A percentile compares a stretch with the other conserved stretches of the same genome.
Conservation (phyloP, 2,797 vertebrate genomes). For the Hippocampus kuda region DNA sequence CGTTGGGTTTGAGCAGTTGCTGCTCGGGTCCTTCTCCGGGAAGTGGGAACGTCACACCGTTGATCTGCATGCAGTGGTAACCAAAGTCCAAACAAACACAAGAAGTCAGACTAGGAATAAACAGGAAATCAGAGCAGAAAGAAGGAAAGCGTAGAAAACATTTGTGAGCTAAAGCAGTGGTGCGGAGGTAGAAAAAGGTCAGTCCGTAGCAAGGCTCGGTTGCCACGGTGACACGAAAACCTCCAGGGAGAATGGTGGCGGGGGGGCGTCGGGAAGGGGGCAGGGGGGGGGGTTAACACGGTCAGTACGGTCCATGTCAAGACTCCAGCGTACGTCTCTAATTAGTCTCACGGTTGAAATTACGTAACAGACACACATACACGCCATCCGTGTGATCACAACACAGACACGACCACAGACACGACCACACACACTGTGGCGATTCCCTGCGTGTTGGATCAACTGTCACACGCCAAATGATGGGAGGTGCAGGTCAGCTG, state of each 20-base stretch:
- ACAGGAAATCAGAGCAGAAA: not conserved
- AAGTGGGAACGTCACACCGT: slow-evolving; percentile 93
- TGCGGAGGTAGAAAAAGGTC: not conserved
- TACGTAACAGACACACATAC: not conserved
- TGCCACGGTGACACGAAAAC: not conserved
- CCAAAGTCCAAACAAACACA: not conserved
- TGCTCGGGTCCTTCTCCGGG: slow-evolving; percentile 83
- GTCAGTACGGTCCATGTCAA: not conserved
- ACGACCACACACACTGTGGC: not conserved
- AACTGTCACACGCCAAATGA: not conserved
- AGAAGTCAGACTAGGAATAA: not conserved
- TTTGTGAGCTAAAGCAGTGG: not conserved
- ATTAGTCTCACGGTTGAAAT: slow-evolving; percentile 1
- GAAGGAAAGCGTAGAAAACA: not conserved
- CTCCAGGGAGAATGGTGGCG: not conserved
- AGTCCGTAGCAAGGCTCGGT: not conserved
- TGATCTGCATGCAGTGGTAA: slow-evolving; percentile 68
- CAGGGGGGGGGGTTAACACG: not conserved
- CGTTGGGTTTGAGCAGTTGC: slow-evolving; percentile 88
- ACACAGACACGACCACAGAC: not conserved
- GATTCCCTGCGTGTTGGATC: too few relatives aligned
- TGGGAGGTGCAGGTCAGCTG: not conserved
- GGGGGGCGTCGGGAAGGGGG: not conserved
- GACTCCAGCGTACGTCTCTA: not conserved
- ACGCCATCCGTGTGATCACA: not conserved